These are phyloP conservation scores for Temnopleurus reevesii DNA, from an alignment of 53 echinoderm and acorn worm genomes.

Conservation along the genomic window DNA sequence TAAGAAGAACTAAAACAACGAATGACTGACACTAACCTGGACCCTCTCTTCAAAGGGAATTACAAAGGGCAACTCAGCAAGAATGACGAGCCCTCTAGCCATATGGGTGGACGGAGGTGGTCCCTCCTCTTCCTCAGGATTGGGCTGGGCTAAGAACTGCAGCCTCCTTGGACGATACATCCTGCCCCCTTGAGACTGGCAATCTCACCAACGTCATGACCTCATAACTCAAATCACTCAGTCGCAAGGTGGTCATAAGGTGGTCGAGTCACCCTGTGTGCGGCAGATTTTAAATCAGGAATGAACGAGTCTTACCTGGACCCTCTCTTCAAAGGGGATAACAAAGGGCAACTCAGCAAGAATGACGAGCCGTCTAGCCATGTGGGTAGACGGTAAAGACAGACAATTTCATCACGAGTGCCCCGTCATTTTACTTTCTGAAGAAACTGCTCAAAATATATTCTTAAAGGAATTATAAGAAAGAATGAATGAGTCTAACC, in stretches of 20 bases:
- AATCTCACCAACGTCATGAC: too few species aligned
- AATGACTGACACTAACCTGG: constrained; percentile 63
- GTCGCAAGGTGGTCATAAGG: too few species aligned
- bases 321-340: constrained; percentile 91
- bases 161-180: constrained; percentile 51
- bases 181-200: constrained; percentile 50
- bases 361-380: constrained; percentile 83
- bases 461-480: too few species aligned
- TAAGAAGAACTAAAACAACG: too few species aligned
- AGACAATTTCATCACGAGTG: too few species aligned
- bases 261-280: too few species aligned
- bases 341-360: constrained; percentile 94
- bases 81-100: constrained; percentile 80
- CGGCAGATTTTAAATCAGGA: too few species aligned
- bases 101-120: constrained; percentile 85
- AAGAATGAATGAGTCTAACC: constrained; percentile 54
- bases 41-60: constrained; percentile 92
- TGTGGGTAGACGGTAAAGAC: constrained; percentile 82
- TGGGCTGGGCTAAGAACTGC: constrained; percentile 30
- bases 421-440: too few species aligned
- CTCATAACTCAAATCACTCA: too few species aligned
- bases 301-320: constrained; percentile 75
- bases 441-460: too few species aligned
- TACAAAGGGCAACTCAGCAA: constrained; percentile 93
- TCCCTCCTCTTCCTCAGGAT: constrained; percentile 75